Conservation (phyloP, 2,797 vertebrate genomes). For the Pygocentrus nattereri region DNA sequence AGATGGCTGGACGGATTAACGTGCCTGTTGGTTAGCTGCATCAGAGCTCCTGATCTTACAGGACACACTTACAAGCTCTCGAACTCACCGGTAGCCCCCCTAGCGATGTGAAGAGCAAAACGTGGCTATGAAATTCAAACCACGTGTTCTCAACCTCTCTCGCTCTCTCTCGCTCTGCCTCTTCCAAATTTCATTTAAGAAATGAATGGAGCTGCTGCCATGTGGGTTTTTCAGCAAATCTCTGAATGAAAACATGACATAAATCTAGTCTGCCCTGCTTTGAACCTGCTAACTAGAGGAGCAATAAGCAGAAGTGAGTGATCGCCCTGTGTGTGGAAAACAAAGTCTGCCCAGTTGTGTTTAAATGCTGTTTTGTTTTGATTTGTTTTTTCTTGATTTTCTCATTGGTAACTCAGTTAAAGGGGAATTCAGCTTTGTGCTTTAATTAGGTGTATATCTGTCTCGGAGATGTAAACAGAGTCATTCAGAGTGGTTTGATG, state of each 20-base stretch:
- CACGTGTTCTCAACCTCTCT: not conserved
- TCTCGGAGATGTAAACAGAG: too few species aligned
- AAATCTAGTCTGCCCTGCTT: not conserved
- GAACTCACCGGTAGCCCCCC: not conserved
- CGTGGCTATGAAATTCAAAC: not conserved
- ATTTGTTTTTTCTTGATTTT: not conserved
- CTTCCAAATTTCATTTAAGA: not conserved
- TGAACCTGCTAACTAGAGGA: not conserved
- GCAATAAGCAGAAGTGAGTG: not conserved
- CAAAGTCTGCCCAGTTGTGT: not conserved
- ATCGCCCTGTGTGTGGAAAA: not conserved
- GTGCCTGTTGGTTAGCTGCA: conserved; percentile 14
- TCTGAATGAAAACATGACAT: not conserved
- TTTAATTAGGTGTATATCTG: too few species aligned
- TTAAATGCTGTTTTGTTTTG: not conserved
- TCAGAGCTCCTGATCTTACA: conserved; percentile 26
- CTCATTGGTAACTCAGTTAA: not conserved
- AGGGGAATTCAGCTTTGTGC: too few species aligned
- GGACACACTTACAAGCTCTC: not conserved
- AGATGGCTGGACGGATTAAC: conserved; percentile 10
- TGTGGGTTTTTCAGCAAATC: not conserved
- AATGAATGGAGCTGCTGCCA: not conserved
- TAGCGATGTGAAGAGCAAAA: conserved; percentile 15
- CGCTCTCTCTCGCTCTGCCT: not conserved
- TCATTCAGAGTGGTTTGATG: too few species aligned